Percentiles rank a stretch among this genome's conserved stretches.
These are phyloP conservation scores for Calyptomena viridis DNA, from an alignment of 2,113 vertebrate genomes.

Conservation along the genomic window DNA sequence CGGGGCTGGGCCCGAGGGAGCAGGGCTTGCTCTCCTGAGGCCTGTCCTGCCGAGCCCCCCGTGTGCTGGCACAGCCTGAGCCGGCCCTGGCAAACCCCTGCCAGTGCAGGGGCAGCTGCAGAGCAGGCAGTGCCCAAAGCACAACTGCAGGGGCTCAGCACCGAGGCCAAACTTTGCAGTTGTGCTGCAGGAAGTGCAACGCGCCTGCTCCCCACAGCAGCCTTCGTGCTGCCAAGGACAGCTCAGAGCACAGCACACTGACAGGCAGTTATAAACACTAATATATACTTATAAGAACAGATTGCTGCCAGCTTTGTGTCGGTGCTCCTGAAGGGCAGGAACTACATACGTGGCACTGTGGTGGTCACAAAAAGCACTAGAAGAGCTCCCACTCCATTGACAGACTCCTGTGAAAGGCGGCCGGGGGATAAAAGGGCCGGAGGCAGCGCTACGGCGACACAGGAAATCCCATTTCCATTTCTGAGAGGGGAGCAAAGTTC, in stretches of 20 bases:
- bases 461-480: conserved; percentile 40
- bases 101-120: neutral
- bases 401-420: neutral
- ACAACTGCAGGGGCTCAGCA: neutral
- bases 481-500: conserved; percentile 55
- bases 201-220: neutral
- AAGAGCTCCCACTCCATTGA: neutral
- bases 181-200: conserved; percentile 53
- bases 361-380: neutral
- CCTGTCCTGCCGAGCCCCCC: neutral
- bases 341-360: neutral
- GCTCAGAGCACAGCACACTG: neutral
- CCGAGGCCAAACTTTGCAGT: conserved; percentile 56
- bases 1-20: neutral
- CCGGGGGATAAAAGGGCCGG: neutral
- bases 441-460: neutral
- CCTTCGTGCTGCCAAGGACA: neutral
- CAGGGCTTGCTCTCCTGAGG: neutral
- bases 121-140: neutral
- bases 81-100: rapidly evolving
- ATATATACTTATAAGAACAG: neutral
- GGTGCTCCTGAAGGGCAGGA: neutral
- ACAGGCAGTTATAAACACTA: neutral
- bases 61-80: rapidly evolving
- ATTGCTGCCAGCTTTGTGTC: neutral